Evolutionary conservation across 2,797 vertebrate genomes (phyloP).

Genomic region (Dicrostonyx torquatus): DNA sequence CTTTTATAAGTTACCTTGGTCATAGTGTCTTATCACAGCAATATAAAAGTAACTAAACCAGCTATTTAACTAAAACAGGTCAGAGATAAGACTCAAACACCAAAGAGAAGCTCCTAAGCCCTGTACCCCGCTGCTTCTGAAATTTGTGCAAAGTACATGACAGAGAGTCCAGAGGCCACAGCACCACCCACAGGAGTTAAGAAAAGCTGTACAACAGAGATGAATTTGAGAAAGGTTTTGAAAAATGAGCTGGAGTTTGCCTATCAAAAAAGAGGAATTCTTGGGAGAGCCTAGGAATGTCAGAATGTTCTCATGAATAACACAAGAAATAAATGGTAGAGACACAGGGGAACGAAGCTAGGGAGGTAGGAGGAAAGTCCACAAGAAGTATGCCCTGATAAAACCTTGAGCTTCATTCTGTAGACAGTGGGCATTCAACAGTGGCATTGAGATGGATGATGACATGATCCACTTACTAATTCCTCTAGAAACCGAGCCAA

Average conservation of each 20-base stretch:
- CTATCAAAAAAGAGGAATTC: neutral
- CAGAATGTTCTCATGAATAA: neutral
- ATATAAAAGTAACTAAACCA: neutral
- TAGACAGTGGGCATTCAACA: neutral
- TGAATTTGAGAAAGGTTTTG: slow-evolving; percentile 9
- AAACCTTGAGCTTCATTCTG: neutral
- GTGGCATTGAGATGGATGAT: neutral
- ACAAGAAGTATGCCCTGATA: neutral
- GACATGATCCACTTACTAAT: slow-evolving; percentile 42
- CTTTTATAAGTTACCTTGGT: neutral
- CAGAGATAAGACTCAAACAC: slow-evolving; percentile 35
- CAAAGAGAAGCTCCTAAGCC: slow-evolving; percentile 1
- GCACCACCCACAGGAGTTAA: neutral
- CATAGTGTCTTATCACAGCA: neutral
- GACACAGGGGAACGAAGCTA: neutral
- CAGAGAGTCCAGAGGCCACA: slow-evolving; percentile 7
- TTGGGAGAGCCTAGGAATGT: neutral
- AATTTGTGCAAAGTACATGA: neutral
- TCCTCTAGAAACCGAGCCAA: neutral
- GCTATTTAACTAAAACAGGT: slow-evolving; percentile 5
- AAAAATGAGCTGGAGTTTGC: slow-evolving; percentile 44
- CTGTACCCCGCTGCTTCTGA: neutral
- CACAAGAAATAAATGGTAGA: neutral
- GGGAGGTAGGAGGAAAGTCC: neutral
- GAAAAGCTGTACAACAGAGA: neutral